phyloP scores from a whole-genome alignment of 2,888 invertebrate genomes.

The Amphiduros pacificus region DNA sequence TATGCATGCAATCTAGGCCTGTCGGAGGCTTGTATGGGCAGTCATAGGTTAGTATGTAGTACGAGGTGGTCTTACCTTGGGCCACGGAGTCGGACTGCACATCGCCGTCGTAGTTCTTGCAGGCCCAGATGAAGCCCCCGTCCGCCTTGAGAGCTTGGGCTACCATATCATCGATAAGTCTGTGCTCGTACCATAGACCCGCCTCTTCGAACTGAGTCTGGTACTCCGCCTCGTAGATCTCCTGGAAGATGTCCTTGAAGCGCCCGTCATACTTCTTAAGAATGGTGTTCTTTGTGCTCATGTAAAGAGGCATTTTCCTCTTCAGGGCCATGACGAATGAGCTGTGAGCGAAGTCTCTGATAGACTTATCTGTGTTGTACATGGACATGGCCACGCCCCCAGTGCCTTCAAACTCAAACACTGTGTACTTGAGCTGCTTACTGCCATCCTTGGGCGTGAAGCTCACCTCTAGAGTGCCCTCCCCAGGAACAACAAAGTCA shows the following conservation, averaged over 20 bases:
- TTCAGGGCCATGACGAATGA: constrained; percentile 88
- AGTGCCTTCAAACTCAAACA: constrained; percentile 77
- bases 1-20: too few species aligned
- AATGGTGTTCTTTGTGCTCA: constrained; percentile 97
- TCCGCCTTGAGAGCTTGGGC: constrained; percentile 97
- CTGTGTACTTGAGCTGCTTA: constrained; percentile 70
- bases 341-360: constrained; percentile 87
- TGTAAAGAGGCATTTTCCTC: constrained; percentile 83
- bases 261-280: constrained; percentile 94
- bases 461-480: constrained; percentile 82
- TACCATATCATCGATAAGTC: constrained; percentile 98
- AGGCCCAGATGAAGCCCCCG: constrained; percentile 99
- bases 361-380: constrained; percentile 87
- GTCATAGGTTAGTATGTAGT: too few species aligned
- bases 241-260: constrained; percentile 96
- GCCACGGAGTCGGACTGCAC: constrained; percentile 98
- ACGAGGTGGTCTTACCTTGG: constrained; percentile 83
- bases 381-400: constrained; percentile 89
- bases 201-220: constrained; percentile 80
- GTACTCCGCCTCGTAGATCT: constrained; percentile 87
- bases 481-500: constrained; percentile 91
- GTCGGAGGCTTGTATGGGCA: too few species aligned
- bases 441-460: constrained; percentile 71
- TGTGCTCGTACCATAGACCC: constrained; percentile 96
- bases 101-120: constrained; percentile 99